Evolutionary conservation across 1,140 invertebrate genomes (phyloP), one percentile per base, ranked within the genome.

Genomic region (Ips typographus): DNA sequence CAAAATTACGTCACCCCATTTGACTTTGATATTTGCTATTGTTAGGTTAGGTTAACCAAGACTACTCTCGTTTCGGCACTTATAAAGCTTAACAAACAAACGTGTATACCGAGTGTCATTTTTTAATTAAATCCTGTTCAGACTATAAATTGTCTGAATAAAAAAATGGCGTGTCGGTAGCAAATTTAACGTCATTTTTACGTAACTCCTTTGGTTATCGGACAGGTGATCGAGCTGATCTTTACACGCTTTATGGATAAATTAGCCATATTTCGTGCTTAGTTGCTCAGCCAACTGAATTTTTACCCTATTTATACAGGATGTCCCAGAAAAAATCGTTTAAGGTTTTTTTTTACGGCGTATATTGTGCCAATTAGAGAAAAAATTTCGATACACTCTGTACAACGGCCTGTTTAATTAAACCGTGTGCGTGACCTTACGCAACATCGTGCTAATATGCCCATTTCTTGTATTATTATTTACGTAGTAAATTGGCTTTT

Each of bases 391-490:
- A 22, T 51, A 39, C 4, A 53, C 61, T 39, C 37, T 41, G 61
- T 64, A 64, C 40, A 40, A 7, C 8, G 39, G 40, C 38, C 8
- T 47, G 5, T 4, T 22, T 53, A 64, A 52, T 64, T 52, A 64
- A 52, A 41, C 37, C 40, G 37, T 64, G 37, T 52, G 61, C 61
- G 61, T 64, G 61, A 64, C 47, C 61, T 64, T 64, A 64, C 49
- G 61, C 61, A 64, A 64, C 61, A 40, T 51, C 61, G 40, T 51
- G 49, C 37, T 53, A 52, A 64, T 64, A 52, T 64, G 49, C 59
- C 38, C 43, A 39, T 47, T 64, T 64, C 47, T 52, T 53, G 47
- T 64, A 40, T 64, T 64, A 64, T 62, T 62, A 62, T 62, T 8
- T 40, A 7, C 36, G 3, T 51, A 22, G 5, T n/a, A 61, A 42